A percentile compares a stretch with the other conserved stretches of the same genome.
Conservation (phyloP, 1,140 invertebrate genomes). For the Catajapyx aquilonaris region DNA sequence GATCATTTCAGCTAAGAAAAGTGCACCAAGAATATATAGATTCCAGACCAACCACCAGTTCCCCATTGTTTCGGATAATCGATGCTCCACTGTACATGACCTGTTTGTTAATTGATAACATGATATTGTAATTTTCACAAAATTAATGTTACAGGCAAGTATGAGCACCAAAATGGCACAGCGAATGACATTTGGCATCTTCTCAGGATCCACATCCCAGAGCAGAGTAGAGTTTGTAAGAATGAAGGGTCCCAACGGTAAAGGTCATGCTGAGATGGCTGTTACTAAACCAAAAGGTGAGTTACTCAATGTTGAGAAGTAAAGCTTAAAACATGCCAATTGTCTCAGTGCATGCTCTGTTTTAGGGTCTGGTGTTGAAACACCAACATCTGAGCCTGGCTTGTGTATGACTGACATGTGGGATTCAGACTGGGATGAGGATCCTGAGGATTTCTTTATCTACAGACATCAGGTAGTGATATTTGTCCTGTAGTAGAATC, state of each 20-base stretch:
- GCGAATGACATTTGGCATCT: constrained; percentile 84
- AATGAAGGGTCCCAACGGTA: constrained; percentile 90
- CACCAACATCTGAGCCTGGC: constrained; percentile 80
- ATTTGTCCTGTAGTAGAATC: neutral
- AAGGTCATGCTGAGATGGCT: constrained; percentile 96
- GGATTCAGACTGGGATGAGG: constrained; percentile 68
- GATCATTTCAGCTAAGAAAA: neutral
- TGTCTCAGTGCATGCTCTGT: too few species aligned
- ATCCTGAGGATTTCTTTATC: constrained; percentile 61
- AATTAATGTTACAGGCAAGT: constrained; percentile 49
- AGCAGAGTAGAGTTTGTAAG: constrained; percentile 89
- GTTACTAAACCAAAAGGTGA: constrained; percentile 66
- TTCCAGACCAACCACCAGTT: neutral
- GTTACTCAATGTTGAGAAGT: constrained; percentile 5
- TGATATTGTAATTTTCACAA: constrained; percentile 1
- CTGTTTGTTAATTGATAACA: constrained; percentile 3
- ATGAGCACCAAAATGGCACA: constrained; percentile 85
- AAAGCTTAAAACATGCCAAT: neutral
- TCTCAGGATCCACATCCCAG: constrained; percentile 51
- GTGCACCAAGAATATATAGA: neutral
- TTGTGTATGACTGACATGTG: constrained; percentile 61
- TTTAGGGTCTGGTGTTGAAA: constrained; percentile 66
- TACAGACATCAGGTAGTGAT: constrained; percentile 30
- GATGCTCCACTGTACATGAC: neutral
- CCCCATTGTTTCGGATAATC: too few species aligned